Evolutionary conservation across 2,797 vertebrate species (phyloP).

Genomic region (Cirrhinus molitorella): DNA sequence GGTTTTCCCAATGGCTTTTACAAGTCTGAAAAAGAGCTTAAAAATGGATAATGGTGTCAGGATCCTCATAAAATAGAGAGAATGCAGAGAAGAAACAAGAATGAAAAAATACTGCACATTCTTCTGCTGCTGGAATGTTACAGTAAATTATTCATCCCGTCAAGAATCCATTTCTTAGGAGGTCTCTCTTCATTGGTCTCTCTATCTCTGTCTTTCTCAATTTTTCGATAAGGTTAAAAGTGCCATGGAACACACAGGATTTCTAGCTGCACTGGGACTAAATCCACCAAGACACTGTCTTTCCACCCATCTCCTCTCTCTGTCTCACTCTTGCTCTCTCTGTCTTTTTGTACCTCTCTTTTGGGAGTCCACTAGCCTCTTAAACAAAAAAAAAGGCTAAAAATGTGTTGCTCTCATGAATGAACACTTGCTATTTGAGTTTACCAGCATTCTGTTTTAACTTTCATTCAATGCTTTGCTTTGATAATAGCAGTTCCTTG

Average conservation of each 20-base stretch:
- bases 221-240: conserved; percentile 30
- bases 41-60: conserved; percentile 32
- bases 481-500: conserved; percentile 20
- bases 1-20: conserved; percentile 29
- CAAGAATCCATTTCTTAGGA: conserved; percentile 52
- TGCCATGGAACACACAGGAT: conserved; percentile 15
- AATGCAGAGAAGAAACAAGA: conserved; percentile 25
- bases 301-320: neutral
- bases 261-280: conserved; percentile 28
- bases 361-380: neutral
- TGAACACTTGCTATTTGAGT: neutral
- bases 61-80: conserved; percentile 20
- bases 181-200: conserved; percentile 30
- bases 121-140: conserved; percentile 50
- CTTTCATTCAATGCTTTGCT: neutral
- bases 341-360: neutral
- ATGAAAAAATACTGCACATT: conserved; percentile 43
- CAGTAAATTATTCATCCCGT: conserved; percentile 59
- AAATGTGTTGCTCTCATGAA: neutral
- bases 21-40: conserved; percentile 25
- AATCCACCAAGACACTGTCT: neutral
- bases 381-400: neutral
- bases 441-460: neutral
- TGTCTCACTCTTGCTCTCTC: neutral
- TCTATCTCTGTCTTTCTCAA: conserved; percentile 22